Evolutionary conservation across 2,888 invertebrate species (phyloP), one percentile per base, ranked within the genome.

Genomic region (Tupiocoris notatus): DNA sequence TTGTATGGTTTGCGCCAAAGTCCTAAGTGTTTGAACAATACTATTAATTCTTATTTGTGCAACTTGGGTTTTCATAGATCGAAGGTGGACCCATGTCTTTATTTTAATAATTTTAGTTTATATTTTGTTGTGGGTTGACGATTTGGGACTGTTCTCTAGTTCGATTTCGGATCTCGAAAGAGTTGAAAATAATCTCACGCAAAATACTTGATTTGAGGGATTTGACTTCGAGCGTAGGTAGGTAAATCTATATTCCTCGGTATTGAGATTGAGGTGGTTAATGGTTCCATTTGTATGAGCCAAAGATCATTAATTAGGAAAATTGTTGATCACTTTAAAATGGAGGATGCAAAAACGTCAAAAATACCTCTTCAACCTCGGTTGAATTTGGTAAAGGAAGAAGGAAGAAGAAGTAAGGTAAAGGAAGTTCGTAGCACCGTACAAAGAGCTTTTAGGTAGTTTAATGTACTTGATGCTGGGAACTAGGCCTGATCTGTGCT

Each of bases 381-480:
- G 54, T 24, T 76, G 17, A 17, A 61, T 22, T 76, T 68, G 54
- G 17, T 7, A 7, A 39, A 76, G 39, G 3, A 12, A 39, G 62
- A 25, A n/a, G n/a, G n/a, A n/a, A n/a, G n/a, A n/a, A n/a, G n/a
- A n/a, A n/a, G n/a, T n/a, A n/a, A n/a, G n/a, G 1, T 25, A 39
- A 18, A 16, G 18, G 21, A 16, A 59, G 1, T 21, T 17, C 23
- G 24, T 57, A 20, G 56, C 57, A 0, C 64, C 64, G 23, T 64
- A 64, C 6, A 23, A 63, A 56, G 63, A 58, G 20, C 22, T 76
- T n/a, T n/a, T 76, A 1, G 68, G 68, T 16, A 76, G 61, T 21
- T 12, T 76, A 1, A 76, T 76, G 67, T 68, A 76, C 54, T 17
- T 76, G 18, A 70, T 76, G 76, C 12, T 76, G n/a, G 62, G 70